These are phyloP conservation scores for Caenorhabditis sp. DNA, from an alignment of 2,888 invertebrate genomes.

Conservation along the genomic window DNA sequence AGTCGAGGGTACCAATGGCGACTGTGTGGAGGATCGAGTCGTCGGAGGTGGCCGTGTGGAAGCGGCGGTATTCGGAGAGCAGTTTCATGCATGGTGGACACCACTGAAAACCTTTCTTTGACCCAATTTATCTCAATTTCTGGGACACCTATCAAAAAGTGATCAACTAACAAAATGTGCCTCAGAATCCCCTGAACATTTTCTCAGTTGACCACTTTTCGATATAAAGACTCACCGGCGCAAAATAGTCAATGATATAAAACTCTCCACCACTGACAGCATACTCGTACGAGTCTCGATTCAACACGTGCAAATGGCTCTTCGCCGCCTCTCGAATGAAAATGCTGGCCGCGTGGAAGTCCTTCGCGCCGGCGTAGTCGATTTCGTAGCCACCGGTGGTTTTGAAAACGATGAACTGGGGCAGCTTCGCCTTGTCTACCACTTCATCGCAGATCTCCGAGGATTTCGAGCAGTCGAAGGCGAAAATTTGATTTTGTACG, in stretches of 20 bases:
- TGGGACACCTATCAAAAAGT: no score
- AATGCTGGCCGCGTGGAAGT: conserved; percentile 84
- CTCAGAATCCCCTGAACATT: not conserved
- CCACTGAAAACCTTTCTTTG: conserved; percentile 85
- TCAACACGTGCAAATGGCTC: conserved; percentile 84
- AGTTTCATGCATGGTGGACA: conserved; percentile 89
- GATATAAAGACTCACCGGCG: conserved; percentile 86
- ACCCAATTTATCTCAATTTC: no score
- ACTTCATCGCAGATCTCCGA: conserved; percentile 83
- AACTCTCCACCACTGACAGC: conserved; percentile 82
- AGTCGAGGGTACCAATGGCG: conserved; percentile 79
- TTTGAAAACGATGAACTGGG: conserved; percentile 89
- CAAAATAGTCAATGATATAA: conserved; percentile 90
- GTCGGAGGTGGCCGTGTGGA: conserved; percentile 85
- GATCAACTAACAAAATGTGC: no score
- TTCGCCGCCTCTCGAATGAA: conserved; percentile 87
- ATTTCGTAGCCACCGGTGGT: conserved; percentile 89
- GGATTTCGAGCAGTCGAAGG: conserved; percentile 84
- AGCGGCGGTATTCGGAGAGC: conserved; percentile 88
- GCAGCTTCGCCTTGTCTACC: conserved; percentile 85
- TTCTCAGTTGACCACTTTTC: no score
- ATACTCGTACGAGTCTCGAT: conserved; percentile 82
- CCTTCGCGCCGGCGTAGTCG: conserved; percentile 86
- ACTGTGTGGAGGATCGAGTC: conserved; percentile 54
- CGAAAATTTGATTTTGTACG: conserved; percentile 78